Evolutionary conservation across 2,888 invertebrate species (phyloP), one percentile per base, ranked within the genome.

Genomic region (Ethmia dodecea): DNA sequence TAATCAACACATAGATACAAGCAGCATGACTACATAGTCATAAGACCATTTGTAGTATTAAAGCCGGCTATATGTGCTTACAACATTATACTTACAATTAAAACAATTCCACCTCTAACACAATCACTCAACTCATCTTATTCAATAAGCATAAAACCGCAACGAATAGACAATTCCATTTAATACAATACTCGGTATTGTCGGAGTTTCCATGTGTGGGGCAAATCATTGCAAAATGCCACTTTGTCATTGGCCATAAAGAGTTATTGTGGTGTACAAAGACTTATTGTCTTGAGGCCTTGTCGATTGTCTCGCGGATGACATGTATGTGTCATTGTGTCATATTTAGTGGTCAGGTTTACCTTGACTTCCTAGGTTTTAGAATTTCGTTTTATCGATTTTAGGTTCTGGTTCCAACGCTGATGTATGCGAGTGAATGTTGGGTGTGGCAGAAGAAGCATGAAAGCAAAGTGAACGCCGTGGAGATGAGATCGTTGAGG

Each of bases 211-310:
- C 49, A 47, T 50, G 49, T 71, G 68, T 72, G 69, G 59, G 70
- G 76, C 62, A 78, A 78, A 80, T 79, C 79, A 73, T 71, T 69
- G 75, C 76, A 63, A 62, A 72, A 73, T 66, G 58, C 60, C 63
- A 71, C 70, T 72, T 73, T 75, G 76, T 76, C 68, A 66, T 60
- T 56, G 59, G 55, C 52, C 60, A 72, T 77, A 76, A 77, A 71
- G 74, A 69, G 62, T 63, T 67, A 74, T 75, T 79, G 72, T 72
- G 37, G 46, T 14, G 40, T 44, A 76, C 74, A 79, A 77, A 79
- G 76, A 47, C 32, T 44, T 60, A 75, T 78, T 80, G 74, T 81
- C 49, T 51, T 28, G 34, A 45, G 60, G 55, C 71, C 73, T 78
- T 78, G 79, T 77, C 64, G 54, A 76, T 78, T 78, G 79, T 79